Evolutionary conservation across 1,140 invertebrate species (phyloP).

Genomic region (Thaumatotibia leucotreta): DNA sequence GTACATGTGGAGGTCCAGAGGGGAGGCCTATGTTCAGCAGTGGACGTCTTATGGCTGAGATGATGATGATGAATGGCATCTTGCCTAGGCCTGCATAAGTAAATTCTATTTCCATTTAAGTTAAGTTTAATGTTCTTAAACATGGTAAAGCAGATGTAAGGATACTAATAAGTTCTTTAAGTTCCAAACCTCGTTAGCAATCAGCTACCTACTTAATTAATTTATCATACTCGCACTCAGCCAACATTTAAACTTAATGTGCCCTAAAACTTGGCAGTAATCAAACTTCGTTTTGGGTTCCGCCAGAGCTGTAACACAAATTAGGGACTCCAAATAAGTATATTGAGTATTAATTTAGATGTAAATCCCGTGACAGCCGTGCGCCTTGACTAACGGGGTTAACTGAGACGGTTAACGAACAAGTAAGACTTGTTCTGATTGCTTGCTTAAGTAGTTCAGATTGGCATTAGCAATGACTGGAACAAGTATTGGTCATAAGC

Average conservation of each 20-base stretch:
- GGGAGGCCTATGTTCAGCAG: no score
- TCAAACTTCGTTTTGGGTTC: not conserved
- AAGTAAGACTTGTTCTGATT: not conserved
- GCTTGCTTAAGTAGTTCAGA: not conserved
- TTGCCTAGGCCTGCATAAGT: no score
- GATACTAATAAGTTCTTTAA: no score
- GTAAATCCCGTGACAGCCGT: not conserved
- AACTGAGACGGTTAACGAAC: not conserved
- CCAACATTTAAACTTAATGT: not conserved
- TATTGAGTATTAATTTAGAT: conserved; percentile 4
- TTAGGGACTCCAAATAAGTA: not conserved
- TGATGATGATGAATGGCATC: no score
- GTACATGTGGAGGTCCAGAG: no score
- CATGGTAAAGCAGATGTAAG: no score
- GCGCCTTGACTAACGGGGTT: not conserved
- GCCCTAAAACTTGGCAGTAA: not conserved
- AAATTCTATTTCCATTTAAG: no score
- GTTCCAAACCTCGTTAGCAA: not conserved
- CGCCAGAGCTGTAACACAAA: not conserved
- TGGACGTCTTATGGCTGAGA: no score
- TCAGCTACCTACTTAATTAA: not conserved
- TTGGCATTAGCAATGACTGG: no score
- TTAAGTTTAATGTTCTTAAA: no score
- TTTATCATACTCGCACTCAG: not conserved
- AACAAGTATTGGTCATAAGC: no score